Evolutionary conservation across 2,888 invertebrate genomes (phyloP).

Genomic region (Xanthostigma xanthostigma): DNA sequence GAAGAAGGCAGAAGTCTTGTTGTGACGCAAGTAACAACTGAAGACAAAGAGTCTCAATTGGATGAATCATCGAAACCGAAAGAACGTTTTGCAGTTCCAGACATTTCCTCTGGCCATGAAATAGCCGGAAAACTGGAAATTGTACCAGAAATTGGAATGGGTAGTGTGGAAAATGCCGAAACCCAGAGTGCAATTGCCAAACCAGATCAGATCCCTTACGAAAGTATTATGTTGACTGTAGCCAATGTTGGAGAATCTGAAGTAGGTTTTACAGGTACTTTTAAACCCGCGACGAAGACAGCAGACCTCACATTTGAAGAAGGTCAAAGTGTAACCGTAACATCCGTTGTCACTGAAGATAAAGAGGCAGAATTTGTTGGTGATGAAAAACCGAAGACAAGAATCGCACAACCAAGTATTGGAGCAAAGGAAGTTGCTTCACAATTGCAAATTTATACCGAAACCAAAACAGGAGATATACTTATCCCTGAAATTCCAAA

Average conservation of each 20-base stretch:
- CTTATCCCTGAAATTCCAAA: slow-evolving; percentile 9
- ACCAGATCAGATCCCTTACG: slow-evolving; percentile 29
- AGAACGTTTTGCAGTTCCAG: slow-evolving; percentile 18
- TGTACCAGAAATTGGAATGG: slow-evolving; percentile 19
- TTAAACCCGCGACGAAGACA: slow-evolving; percentile 22
- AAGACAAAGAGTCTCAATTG: slow-evolving; percentile 28
- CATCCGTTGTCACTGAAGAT: slow-evolving; percentile 34
- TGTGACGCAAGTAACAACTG: slow-evolving; percentile 29
- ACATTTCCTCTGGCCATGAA: slow-evolving; percentile 22
- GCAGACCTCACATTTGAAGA: slow-evolving; percentile 28
- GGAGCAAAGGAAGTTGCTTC: slow-evolving; percentile 31
- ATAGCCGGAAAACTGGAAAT: slow-evolving; percentile 26
- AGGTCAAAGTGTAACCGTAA: slow-evolving; percentile 28
- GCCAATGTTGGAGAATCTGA: slow-evolving; percentile 1
- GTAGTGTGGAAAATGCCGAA: slow-evolving; percentile 14
- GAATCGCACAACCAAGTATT: slow-evolving; percentile 23
- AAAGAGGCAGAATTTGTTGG: slow-evolving; percentile 27
- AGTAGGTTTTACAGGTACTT: slow-evolving; percentile 7
- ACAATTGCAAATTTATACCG: slow-evolving; percentile 27
- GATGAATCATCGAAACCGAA: slow-evolving; percentile 21
- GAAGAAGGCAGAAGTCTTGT: slow-evolving; percentile 26
- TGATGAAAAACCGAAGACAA: slow-evolving; percentile 22
- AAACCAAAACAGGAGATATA: slow-evolving; percentile 19
- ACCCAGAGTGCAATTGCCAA: slow-evolving; percentile 22
- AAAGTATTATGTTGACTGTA: slow-evolving; percentile 33